phyloP scores from a whole-genome alignment of 2,888 invertebrate species.

The Elysia crispata region DNA sequence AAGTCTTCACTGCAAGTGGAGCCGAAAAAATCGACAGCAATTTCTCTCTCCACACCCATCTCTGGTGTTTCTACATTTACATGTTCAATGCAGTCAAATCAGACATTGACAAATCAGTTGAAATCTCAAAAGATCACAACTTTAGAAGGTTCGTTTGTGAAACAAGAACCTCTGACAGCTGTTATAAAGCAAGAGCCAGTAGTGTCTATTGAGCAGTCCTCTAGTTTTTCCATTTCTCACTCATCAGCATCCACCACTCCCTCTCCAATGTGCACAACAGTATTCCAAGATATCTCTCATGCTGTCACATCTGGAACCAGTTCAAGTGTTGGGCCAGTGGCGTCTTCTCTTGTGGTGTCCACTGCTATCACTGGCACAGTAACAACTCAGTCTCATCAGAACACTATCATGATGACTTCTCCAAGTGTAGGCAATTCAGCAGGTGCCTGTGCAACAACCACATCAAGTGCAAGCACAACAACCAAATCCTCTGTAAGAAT shows the following conservation, averaged over 20 bases:
- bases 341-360: neutral
- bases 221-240: conserved; percentile 98
- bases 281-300: too few species aligned
- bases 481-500: conserved; percentile 17
- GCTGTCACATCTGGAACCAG: too few species aligned
- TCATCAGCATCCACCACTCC: too few species aligned
- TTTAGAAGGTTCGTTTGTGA: conserved; percentile 23
- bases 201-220: conserved; percentile 87
- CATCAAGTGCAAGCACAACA: neutral
- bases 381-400: conserved; percentile 41
- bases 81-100: conserved; percentile 1
- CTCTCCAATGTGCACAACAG: too few species aligned
- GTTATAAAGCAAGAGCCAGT: conserved; percentile 74
- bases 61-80: neutral
- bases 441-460: neutral
- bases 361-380: conserved; percentile 21
- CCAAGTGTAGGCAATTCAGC: neutral
- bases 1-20: neutral
- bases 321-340: neutral
- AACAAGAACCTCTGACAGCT: conserved; percentile 30
- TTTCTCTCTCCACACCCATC: neutral
- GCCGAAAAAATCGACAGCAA: neutral
- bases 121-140: conserved; percentile 40
- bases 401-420: conserved; percentile 40
- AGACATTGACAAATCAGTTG: conserved; percentile 3